Conservation (phyloP, 2,113 vertebrate genomes). For the Laticauda laticaudata region DNA sequence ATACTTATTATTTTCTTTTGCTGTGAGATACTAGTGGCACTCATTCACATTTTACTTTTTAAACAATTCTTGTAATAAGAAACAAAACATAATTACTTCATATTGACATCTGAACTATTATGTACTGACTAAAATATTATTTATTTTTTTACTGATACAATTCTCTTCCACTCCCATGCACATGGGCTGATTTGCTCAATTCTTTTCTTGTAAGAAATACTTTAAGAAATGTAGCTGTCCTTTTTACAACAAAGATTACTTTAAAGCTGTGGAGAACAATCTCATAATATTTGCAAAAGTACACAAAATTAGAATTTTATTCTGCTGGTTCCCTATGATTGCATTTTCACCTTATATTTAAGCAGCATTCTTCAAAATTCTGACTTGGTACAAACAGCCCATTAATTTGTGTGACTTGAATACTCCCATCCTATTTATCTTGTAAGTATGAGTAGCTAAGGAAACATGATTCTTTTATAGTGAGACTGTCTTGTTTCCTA, state of each 20-base stretch:
- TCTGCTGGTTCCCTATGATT: background rate
- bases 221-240: background rate
- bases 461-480: background rate
- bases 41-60: background rate
- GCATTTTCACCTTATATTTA: background rate
- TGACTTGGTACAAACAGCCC: background rate
- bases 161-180: background rate
- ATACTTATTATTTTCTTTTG: constrained; percentile 17
- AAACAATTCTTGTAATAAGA: background rate
- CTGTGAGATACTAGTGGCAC: background rate
- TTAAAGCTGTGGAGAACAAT: background rate
- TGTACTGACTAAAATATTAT: background rate
- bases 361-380: background rate
- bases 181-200: background rate
- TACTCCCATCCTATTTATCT: background rate
- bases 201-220: background rate
- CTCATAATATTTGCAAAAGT: constrained; percentile 9
- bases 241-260: too few relatives aligned
- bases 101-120: background rate
- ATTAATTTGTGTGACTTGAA: background rate
- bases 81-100: background rate
- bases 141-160: background rate
- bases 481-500: background rate
- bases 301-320: background rate
- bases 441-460: background rate